Evolutionary conservation across 2,888 invertebrate genomes (phyloP).

Genomic region (Athalia circularis): DNA sequence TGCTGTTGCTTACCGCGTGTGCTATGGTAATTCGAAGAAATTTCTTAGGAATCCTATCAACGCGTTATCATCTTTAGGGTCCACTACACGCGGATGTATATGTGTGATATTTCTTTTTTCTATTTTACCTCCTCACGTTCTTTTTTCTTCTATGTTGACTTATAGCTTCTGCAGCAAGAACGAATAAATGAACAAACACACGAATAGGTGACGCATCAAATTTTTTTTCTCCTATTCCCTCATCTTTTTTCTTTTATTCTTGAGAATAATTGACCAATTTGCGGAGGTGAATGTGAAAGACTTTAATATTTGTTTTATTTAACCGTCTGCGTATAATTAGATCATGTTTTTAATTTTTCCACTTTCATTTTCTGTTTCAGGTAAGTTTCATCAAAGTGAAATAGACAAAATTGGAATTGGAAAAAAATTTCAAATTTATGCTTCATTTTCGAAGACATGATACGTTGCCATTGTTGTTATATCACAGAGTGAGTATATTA

Average conservation of each 20-base stretch:
- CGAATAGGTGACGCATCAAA: not conserved
- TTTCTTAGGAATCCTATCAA: constrained; percentile 31
- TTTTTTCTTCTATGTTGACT: no score
- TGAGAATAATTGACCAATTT: not conserved
- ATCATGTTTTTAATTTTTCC: constrained; percentile 36
- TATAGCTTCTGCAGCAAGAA: not conserved
- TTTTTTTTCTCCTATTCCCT: not conserved
- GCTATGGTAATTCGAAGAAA: constrained; percentile 31
- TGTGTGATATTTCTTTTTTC: not conserved
- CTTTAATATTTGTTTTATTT: no score
- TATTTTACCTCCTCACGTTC: no score
- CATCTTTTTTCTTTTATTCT: not conserved
- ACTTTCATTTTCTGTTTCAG: constrained; percentile 53
- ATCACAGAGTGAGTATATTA: no score
- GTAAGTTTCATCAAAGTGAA: constrained; percentile 51
- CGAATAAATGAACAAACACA: not conserved
- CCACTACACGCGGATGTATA: not conserved
- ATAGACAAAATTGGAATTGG: no score
- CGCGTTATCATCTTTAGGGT: constrained; percentile 17
- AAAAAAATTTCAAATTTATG: no score
- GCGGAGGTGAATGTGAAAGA: not conserved
- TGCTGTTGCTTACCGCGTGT: not conserved
- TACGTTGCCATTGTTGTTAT: no score
- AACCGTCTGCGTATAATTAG: not conserved
- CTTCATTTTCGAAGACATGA: no score